Evolutionary conservation across 1,140 invertebrate genomes (phyloP).

Genomic region (Kradibia gibbosae): DNA sequence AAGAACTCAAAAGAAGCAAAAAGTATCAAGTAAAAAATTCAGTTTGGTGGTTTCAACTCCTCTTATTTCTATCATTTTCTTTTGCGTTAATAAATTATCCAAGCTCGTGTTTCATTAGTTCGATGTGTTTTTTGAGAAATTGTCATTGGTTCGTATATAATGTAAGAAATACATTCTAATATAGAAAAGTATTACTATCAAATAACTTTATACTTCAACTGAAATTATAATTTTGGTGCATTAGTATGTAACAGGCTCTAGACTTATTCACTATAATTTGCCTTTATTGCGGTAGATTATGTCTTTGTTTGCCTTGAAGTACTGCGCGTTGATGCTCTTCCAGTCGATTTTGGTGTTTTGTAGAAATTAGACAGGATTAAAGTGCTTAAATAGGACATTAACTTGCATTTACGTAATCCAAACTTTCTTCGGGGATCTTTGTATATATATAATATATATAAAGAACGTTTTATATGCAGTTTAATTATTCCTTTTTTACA

Average conservation of each 20-base stretch:
- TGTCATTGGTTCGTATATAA: not conserved
- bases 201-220: not conserved
- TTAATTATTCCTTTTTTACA: conserved; percentile 13
- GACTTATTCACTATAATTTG: conserved; percentile 16
- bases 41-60: too few relatives aligned
- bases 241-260: not conserved
- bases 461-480: not conserved
- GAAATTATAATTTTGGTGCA: conserved; percentile 29
- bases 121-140: too few relatives aligned
- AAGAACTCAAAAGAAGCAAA: too few relatives aligned
- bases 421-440: conserved; percentile 33
- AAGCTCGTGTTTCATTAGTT: not conserved
- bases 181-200: not conserved
- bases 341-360: conserved; percentile 36
- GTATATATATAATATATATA: conserved; percentile 18
- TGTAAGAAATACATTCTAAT: not conserved
- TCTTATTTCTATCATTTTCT: too few relatives aligned
- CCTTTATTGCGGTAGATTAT: not conserved
- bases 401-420: conserved; percentile 42
- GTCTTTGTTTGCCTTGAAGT: not conserved
- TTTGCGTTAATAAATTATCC: not conserved
- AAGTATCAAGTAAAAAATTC: too few relatives aligned
- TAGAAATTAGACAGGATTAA: conserved; percentile 37
- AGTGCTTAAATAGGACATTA: conserved; percentile 38
- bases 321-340: conserved; percentile 16